Evolutionary conservation across 1,140 invertebrate species (phyloP).

Genomic region (Drosophila carrolli): DNA sequence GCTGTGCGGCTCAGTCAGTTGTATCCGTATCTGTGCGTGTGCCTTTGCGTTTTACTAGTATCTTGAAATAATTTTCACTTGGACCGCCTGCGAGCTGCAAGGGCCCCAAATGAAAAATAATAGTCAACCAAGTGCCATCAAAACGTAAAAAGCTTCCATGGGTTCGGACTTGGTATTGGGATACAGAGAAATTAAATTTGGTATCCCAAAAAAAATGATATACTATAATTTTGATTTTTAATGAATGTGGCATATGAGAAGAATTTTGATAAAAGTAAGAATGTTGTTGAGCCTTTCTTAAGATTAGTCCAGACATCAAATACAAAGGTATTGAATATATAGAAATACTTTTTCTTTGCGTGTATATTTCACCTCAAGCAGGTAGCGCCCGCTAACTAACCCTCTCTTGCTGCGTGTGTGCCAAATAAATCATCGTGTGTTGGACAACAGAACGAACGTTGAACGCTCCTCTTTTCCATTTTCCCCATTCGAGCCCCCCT

Average conservation of each 20-base stretch:
- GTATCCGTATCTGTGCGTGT: constrained; percentile 35
- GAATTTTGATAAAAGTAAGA: too few relatives aligned
- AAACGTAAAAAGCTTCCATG: constrained; percentile 63
- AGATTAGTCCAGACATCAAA: too few relatives aligned
- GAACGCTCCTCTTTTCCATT: constrained; percentile 53
- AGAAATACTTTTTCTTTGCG: background rate
- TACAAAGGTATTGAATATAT: too few relatives aligned
- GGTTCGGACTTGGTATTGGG: constrained; percentile 18
- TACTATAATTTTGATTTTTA: too few relatives aligned
- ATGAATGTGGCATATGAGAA: too few relatives aligned
- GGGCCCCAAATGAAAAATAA: constrained; percentile 77
- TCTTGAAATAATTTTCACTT: constrained; percentile 72
- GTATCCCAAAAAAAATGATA: too few relatives aligned
- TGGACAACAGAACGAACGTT: constrained; percentile 56
- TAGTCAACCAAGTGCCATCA: constrained; percentile 78
- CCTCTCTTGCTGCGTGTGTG: constrained; percentile 54
- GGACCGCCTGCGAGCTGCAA: constrained; percentile 42
- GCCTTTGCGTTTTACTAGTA: constrained; percentile 31
- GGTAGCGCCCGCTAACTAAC: constrained; percentile 47
- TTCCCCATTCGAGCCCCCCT: background rate
- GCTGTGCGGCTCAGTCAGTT: constrained; percentile 2
- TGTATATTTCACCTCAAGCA: constrained; percentile 65
- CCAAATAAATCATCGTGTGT: constrained; percentile 82
- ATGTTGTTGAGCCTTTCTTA: too few relatives aligned
- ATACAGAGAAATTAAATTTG: constrained; percentile 24